Conservation (phyloP, 1,140 invertebrate species). For the Pseudomyrmex cubaensis region DNA sequence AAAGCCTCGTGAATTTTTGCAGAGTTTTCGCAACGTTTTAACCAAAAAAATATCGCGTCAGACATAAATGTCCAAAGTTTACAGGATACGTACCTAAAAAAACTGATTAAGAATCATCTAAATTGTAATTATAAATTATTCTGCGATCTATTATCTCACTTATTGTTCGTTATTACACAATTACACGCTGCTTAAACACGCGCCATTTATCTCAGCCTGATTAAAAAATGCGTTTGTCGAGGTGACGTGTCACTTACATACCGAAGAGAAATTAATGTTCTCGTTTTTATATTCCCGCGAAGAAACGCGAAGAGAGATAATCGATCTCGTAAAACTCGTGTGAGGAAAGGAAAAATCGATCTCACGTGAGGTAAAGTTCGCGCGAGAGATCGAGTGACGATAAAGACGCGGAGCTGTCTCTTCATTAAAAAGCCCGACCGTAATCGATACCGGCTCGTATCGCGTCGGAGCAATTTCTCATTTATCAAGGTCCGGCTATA, state of each 20-base stretch:
- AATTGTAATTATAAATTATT: neutral
- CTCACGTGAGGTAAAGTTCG: neutral
- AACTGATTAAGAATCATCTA: no score
- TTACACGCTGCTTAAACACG: neutral
- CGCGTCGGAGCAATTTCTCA: conserved; percentile 28
- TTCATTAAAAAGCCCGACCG: conserved; percentile 43
- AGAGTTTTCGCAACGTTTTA: no score
- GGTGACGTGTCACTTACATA: no score
- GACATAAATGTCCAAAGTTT: no score
- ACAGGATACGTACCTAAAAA: no score
- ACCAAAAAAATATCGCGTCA: no score
- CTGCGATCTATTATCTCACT: neutral
- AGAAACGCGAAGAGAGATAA: no score
- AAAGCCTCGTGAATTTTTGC: no score
- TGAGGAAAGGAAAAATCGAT: conserved; percentile 18
- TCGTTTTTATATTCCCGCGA: no score
- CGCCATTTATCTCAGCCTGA: neutral
- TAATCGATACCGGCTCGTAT: conserved; percentile 47
- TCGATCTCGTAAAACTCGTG: neutral
- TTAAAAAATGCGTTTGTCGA: conserved; percentile 5
- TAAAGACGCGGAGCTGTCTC: conserved; percentile 43
- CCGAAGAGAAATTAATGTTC: no score
- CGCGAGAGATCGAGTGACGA: conserved; percentile 6
- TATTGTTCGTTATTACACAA: neutral
- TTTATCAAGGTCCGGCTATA: conserved; percentile 39